Evolutionary conservation across 2,888 invertebrate species (phyloP).

Genomic region (Stegana nigrithorax): DNA sequence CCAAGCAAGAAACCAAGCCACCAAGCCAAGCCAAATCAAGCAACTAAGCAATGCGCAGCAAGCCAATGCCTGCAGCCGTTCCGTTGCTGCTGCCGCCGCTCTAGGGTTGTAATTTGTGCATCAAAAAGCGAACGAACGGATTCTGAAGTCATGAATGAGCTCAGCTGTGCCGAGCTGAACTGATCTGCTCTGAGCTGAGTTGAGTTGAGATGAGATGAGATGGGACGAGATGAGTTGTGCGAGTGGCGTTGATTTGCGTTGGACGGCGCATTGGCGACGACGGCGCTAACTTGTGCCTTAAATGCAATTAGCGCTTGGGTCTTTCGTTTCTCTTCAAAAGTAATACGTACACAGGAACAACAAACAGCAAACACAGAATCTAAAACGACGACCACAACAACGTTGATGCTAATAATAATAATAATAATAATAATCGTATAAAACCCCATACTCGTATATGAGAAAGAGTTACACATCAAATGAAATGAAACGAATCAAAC

Average conservation of each 20-base stretch:
- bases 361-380: constrained; percentile 9
- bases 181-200: too few species aligned
- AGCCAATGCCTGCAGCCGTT: constrained; percentile 3
- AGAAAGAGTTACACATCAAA: constrained; percentile 49
- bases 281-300: constrained; percentile 52
- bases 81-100: neutral
- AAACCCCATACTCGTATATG: neutral
- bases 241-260: constrained; percentile 23
- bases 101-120: neutral
- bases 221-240: too few species aligned
- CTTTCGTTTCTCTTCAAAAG: constrained; percentile 40
- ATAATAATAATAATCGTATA: constrained; percentile 13
- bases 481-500: too few species aligned
- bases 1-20: neutral
- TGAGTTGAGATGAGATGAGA: too few species aligned
- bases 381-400: constrained; percentile 1
- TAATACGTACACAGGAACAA: constrained; percentile 15
- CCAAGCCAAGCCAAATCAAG: too few species aligned
- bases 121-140: neutral
- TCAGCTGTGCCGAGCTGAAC: neutral
- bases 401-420: neutral
- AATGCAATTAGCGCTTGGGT: constrained; percentile 50
- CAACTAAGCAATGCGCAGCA: too few species aligned
- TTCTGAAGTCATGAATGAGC: constrained; percentile 22
- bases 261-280: constrained; percentile 29